Evolutionary conservation across 2,797 vertebrate genomes (phyloP).

Genomic region (Cyprinella venusta): DNA sequence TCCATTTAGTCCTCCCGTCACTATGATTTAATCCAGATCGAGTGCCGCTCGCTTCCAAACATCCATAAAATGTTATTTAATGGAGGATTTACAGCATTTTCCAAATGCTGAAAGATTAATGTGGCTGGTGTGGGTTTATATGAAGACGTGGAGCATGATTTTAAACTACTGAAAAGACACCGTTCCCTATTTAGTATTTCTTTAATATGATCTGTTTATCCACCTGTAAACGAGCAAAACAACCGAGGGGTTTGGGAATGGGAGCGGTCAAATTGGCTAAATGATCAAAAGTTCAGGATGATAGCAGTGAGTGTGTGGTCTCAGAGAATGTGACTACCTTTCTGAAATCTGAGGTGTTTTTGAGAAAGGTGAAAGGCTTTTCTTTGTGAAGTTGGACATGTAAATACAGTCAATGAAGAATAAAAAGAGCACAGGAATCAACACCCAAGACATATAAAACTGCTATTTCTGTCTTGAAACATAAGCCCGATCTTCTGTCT

Average conservation of each 20-base stretch:
- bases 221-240: background rate
- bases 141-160: conserved; percentile 7
- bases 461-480: conserved; percentile 31
- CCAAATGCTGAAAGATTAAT: conserved; percentile 40
- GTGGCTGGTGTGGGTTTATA: background rate
- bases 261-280: background rate
- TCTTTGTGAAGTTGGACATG: conserved; percentile 4
- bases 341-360: background rate
- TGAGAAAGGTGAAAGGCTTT: background rate
- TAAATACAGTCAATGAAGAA: conserved; percentile 5
- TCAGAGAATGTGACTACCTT: too few species aligned
- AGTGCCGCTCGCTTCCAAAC: conserved; percentile 63
- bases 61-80: conserved; percentile 78
- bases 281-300: background rate
- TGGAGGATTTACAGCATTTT: conserved; percentile 68
- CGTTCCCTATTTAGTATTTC: background rate
- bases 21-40: conserved; percentile 73
- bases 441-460: conserved; percentile 31
- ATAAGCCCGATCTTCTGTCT: conserved; percentile 22
- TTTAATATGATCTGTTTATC: background rate
- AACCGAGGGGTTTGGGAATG: background rate
- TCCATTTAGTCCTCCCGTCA: conserved; percentile 67
- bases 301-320: background rate
- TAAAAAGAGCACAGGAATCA: conserved; percentile 17
- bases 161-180: conserved; percentile 1